Percentiles rank a stretch among this genome's conserved stretches.
Conservation (phyloP, 2,888 invertebrate genomes). For the Tromatobia lineatoria region DNA sequence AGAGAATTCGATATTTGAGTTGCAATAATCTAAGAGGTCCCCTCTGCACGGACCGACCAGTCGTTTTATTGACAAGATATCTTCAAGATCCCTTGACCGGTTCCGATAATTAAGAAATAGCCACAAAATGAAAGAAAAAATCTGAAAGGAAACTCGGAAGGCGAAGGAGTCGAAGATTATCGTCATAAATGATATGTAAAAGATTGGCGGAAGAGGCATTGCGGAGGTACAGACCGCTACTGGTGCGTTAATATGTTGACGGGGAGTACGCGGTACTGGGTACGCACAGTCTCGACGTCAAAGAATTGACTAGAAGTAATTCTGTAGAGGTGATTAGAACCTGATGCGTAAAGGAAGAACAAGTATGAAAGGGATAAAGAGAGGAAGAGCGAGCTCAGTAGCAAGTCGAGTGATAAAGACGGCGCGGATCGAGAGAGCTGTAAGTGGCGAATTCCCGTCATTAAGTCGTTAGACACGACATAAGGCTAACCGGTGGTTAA, state of each 20-base stretch:
- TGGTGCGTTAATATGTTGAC: conserved; percentile 40
- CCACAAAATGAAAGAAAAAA: conserved; percentile 11
- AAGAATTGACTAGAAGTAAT: conserved; percentile 23
- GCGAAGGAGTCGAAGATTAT: conserved; percentile 9
- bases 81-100: background rate
- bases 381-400: background rate
- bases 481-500: conserved; percentile 78
- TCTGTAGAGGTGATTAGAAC: background rate
- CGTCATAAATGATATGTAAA: conserved; percentile 29
- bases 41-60: background rate
- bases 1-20: background rate
- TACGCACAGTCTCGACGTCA: background rate
- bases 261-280: conserved; percentile 8
- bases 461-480: conserved; percentile 83
- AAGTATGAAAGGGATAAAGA: conserved; percentile 5
- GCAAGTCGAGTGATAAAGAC: conserved; percentile 9
- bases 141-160: conserved; percentile 18
- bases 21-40: background rate
- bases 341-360: conserved; percentile 36
- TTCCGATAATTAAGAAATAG: background rate
- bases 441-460: conserved; percentile 84
- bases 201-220: background rate
- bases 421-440: conserved; percentile 58
- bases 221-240: background rate
- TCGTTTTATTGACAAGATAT: background rate